These are phyloP conservation scores for Agonopterix arenella DNA, from an alignment of 2,888 invertebrate species.

Conservation along the genomic window DNA sequence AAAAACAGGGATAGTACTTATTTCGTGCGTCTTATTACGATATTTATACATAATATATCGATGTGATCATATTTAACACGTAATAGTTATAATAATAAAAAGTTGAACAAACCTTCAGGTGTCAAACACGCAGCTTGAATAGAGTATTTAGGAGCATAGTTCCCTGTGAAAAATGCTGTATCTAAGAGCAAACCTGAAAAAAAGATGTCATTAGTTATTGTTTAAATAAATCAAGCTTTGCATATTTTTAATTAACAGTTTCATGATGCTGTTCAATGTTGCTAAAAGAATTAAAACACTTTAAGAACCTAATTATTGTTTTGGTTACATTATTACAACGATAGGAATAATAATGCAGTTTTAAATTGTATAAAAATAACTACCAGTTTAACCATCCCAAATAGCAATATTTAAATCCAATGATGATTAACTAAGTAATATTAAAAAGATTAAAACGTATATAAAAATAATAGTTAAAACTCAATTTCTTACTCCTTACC, in stretches of 20 bases:
- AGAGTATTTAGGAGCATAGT: slow-evolving; percentile 78
- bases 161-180: slow-evolving; percentile 80
- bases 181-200: slow-evolving; percentile 71
- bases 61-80: too few species aligned
- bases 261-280: too few species aligned
- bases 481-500: slow-evolving; percentile 31
- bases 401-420: not conserved
- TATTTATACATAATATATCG: too few species aligned
- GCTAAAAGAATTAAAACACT: too few species aligned
- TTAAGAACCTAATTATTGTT: too few species aligned
- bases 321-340: too few species aligned
- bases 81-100: not conserved
- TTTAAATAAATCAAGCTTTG: too few species aligned
- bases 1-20: not conserved
- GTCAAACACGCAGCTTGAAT: slow-evolving; percentile 76
- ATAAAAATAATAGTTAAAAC: too few species aligned
- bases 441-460: not conserved
- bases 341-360: too few species aligned
- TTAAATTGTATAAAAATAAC: not conserved
- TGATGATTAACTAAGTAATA: too few species aligned
- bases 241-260: too few species aligned
- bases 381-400: not conserved
- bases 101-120: slow-evolving; percentile 54
- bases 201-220: slow-evolving; percentile 1
- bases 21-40: too few species aligned